Conservation (phyloP, 2,888 invertebrate genomes). For the Leptogaster cylindrica region DNA sequence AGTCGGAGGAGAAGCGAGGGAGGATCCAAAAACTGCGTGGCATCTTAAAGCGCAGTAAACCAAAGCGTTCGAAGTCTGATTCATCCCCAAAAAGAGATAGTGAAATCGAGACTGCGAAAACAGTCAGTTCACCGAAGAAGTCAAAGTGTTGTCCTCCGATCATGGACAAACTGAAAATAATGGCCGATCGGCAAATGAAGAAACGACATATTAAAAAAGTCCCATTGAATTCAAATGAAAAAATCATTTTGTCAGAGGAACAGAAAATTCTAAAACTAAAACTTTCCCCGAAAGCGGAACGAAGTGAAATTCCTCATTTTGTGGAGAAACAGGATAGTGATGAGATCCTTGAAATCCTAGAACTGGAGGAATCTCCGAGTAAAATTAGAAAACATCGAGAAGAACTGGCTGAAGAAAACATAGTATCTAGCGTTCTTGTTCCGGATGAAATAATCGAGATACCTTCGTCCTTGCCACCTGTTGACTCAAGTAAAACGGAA, state of each 20-base stretch:
- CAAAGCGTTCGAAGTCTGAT: conserved; percentile 8
- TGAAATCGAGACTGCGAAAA: not conserved
- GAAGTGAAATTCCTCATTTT: conserved; percentile 62
- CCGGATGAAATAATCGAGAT: conserved; percentile 61
- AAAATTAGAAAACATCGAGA: conserved; percentile 54
- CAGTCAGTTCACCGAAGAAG: conserved; percentile 62
- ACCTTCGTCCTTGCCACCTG: conserved; percentile 43
- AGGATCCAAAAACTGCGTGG: conserved; percentile 61
- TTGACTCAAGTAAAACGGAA: conserved; percentile 2
- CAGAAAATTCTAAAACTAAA: conserved; percentile 69
- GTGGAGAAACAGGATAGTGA: conserved; percentile 62
- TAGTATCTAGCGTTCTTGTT: conserved; percentile 53
- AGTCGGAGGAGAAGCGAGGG: conserved; percentile 55
- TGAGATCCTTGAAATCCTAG: conserved; percentile 60
- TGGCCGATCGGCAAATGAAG: conserved; percentile 69
- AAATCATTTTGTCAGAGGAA: conserved; percentile 62
- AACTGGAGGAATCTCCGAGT: conserved; percentile 61
- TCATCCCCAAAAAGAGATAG: not conserved
- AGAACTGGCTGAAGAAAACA: not conserved
- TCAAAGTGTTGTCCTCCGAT: conserved; percentile 67
- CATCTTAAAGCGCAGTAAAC: conserved; percentile 63
- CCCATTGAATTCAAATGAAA: conserved; percentile 61
- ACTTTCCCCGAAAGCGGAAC: conserved; percentile 68
- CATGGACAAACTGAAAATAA: conserved; percentile 70
- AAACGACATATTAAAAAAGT: conserved; percentile 61